Evolutionary conservation across 1,140 invertebrate species (phyloP).

Genomic region (Drosophila kikkawai): DNA sequence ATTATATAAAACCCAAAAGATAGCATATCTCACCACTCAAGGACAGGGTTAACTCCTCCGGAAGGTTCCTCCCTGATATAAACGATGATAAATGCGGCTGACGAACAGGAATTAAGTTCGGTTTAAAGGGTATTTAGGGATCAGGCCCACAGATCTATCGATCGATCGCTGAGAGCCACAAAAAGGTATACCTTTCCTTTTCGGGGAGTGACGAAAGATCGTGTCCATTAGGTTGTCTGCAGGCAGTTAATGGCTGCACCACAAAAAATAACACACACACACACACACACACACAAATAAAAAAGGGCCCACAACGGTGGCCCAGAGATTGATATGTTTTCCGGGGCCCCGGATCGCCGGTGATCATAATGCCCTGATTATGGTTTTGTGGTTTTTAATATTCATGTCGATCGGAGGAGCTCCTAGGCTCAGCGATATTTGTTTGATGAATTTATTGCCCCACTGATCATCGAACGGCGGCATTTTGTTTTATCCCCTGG

Average conservation of each 20-base stretch:
- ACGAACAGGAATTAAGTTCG: slow-evolving; percentile 57
- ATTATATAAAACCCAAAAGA: slow-evolving; percentile 22
- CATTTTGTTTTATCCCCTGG: slow-evolving; percentile 64
- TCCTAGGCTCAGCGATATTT: slow-evolving; percentile 62
- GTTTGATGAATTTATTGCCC: slow-evolving; percentile 78
- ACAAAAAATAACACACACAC: slow-evolving; percentile 13
- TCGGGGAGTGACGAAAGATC: slow-evolving; percentile 79
- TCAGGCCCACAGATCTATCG: slow-evolving; percentile 40
- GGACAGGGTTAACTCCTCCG: slow-evolving; percentile 24
- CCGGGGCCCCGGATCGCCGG: slow-evolving; percentile 30
- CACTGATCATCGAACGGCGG: slow-evolving; percentile 61
- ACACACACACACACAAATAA: slow-evolving; percentile 18
- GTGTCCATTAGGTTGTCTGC: slow-evolving; percentile 77
- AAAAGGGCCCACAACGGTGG: slow-evolving; percentile 58
- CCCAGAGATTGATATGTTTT: slow-evolving; percentile 71
- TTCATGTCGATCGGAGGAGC: slow-evolving; percentile 62
- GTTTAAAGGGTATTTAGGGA: slow-evolving; percentile 73
- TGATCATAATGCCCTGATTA: slow-evolving; percentile 80
- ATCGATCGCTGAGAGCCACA: slow-evolving; percentile 28
- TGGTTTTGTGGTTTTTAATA: slow-evolving; percentile 81
- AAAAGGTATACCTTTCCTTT: slow-evolving; percentile 57
- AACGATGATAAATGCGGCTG: slow-evolving; percentile 62
- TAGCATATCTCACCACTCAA: slow-evolving; percentile 37
- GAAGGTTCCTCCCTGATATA: slow-evolving; percentile 42
- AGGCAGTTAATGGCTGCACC: slow-evolving; percentile 71